Percentiles rank a stretch among this genome's conserved stretches.
Conservation (phyloP, 2,888 invertebrate species). For the Conops quadrifasciatus region DNA sequence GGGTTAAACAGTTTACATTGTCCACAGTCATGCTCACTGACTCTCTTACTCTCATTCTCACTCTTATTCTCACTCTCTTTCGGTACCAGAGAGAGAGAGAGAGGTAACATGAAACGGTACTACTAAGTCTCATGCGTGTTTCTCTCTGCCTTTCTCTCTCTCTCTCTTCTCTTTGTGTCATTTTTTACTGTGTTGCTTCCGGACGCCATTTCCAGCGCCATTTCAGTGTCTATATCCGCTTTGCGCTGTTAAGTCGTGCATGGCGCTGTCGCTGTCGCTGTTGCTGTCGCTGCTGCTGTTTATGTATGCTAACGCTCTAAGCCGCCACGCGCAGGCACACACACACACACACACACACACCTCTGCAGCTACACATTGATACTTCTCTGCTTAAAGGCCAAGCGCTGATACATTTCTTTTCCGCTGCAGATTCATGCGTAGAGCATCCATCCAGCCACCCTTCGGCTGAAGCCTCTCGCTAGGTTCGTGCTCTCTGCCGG, state of each 20-base stretch:
- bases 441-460: background rate
- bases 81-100: too few species aligned
- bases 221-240: conserved; percentile 33
- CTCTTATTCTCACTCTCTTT: too few species aligned
- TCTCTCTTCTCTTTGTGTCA: background rate
- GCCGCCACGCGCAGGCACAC: conserved; percentile 8
- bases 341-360: background rate
- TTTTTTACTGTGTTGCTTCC: conserved; percentile 9
- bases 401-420: background rate
- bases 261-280: conserved; percentile 2
- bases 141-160: background rate
- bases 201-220: conserved; percentile 32
- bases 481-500: background rate
- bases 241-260: conserved; percentile 13
- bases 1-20: too few species aligned
- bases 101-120: too few species aligned
- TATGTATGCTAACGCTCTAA: conserved; percentile 12
- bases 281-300: conserved; percentile 15
- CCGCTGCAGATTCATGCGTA: conserved; percentile 4
- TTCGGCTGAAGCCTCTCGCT: background rate
- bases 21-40: background rate
- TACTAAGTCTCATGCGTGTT: background rate
- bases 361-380: too few species aligned
- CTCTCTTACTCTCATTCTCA: background rate
- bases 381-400: background rate